Conservation (phyloP, 2,888 invertebrate species). For the Fragum whitleyi region DNA sequence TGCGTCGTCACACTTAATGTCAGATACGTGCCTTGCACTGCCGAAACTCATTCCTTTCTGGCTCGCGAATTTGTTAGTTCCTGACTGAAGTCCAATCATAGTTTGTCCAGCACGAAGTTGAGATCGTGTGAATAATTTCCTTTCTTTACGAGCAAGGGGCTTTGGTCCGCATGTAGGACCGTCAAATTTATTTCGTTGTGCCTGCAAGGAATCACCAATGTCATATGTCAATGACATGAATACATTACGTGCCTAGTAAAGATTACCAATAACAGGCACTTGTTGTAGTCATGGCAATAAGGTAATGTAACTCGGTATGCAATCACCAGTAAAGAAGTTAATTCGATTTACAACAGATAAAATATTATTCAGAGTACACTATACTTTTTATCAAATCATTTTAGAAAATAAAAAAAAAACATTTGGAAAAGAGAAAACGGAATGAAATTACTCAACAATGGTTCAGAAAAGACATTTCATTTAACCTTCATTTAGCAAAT, state of each 20-base stretch:
- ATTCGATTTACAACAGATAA: background rate
- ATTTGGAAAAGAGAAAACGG: too few species aligned
- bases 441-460: too few species aligned
- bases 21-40: constrained; percentile 74
- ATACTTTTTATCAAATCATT: background rate
- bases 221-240: too few species aligned
- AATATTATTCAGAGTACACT: background rate
- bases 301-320: too few species aligned
- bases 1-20: constrained; percentile 71
- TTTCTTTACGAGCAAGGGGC: constrained; percentile 78
- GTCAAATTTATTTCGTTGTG: constrained; percentile 81
- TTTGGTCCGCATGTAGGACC: constrained; percentile 83
- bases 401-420: too few species aligned
- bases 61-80: constrained; percentile 81
- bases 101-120: constrained; percentile 79
- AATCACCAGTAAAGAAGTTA: too few species aligned
- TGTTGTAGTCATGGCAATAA: too few species aligned
- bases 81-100: constrained; percentile 81
- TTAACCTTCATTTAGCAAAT: too few species aligned
- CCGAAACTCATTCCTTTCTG: constrained; percentile 82
- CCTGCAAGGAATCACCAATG: constrained; percentile 68
- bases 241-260: too few species aligned
- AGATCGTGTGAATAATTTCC: constrained; percentile 80
- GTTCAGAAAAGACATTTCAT: too few species aligned
- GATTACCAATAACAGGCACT: too few species aligned